phyloP scores from a whole-genome alignment of 2,113 vertebrate genomes.

The Sula dactylatra region DNA sequence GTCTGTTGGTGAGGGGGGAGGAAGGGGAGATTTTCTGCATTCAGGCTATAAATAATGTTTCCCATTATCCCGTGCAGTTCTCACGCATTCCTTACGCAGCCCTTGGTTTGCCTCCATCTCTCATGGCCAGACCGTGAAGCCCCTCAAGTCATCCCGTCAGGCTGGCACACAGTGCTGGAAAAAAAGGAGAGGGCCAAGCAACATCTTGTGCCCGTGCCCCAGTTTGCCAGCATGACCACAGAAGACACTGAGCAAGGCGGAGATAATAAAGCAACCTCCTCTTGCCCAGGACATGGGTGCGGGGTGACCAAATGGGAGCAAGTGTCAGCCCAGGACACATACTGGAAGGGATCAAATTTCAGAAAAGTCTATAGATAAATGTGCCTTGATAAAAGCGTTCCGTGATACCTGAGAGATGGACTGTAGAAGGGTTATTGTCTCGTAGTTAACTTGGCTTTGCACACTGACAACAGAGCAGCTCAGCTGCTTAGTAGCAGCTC shows the following conservation, averaged over 20 bases:
- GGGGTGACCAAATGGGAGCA: not conserved
- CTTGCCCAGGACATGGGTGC: not conserved
- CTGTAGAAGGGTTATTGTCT: not conserved
- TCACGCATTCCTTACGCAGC: not conserved
- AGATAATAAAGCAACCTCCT: not conserved
- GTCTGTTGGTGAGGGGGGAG: conserved; percentile 48
- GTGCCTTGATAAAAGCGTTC: not conserved
- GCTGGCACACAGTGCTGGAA: not conserved
- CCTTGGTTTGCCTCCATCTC: not conserved
- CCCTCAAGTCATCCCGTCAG: not conserved
- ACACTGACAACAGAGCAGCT: not conserved
- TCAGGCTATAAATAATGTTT: conserved; percentile 73
- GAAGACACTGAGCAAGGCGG: not conserved
- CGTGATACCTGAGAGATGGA: not conserved
- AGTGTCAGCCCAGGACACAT: not conserved
- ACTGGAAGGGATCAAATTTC: not conserved
- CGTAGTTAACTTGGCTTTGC: fast-evolving
- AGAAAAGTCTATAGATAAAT: not conserved
- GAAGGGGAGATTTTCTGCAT: conserved; percentile 35
- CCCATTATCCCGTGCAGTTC: conserved; percentile 64
- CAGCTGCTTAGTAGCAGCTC: not conserved
- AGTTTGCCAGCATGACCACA: not conserved
- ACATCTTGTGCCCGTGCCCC: not conserved
- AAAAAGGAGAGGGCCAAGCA: not conserved
- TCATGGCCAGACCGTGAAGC: not conserved